Evolutionary conservation across 2,888 invertebrate species (phyloP), one percentile per base, ranked within the genome.

Genomic region (Chrysolina americana): DNA sequence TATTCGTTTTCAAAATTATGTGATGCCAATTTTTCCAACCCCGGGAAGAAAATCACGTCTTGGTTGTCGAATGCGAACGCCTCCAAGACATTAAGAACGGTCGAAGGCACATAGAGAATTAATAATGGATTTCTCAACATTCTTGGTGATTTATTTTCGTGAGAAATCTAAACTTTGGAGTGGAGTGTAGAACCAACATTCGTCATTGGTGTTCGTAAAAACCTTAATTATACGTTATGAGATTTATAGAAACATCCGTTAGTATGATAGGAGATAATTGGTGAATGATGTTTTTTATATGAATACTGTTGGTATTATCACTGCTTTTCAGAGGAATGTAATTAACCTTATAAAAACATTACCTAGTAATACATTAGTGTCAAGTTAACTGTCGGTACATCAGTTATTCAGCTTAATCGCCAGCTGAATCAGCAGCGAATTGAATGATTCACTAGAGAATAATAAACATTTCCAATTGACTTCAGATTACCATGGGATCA

Each of bases 391-490:
- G 11, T 53, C 2, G 19, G 17, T 53, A 5, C 3, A n/a, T n/a
- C n/a, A 53, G 10, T 53, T 23, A 15, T 53, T 21, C 53, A 19
- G 53, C 21, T 53, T 21, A 53, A 5, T 53, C 53, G 21, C 13
- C 17, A 2, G 13, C 11, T 53, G 8, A 53, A 53, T 53, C 21
- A 21, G 11, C 11, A 53, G 11, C 19, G 23, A 53, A 13, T 53
- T 53, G 44, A 17, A 53, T 53, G 53, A 53, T 53, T 53, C 53
- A 53, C 53, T 13, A 53, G 53, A 53, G 53, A 13, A 53, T 13
- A 11, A 21, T 10, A 21, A 53, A 53, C 53, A 10, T 19, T 13
- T 36, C 36, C 19, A 48, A 48, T 21, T 53, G 10, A 21, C 17
- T 21, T 53, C 4, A 21, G 19, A 53, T 21, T 53, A 5, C 53